These are phyloP conservation scores for Neomorphus geoffroyi DNA, from an alignment of 2,797 vertebrate species.

Conservation along the genomic window DNA sequence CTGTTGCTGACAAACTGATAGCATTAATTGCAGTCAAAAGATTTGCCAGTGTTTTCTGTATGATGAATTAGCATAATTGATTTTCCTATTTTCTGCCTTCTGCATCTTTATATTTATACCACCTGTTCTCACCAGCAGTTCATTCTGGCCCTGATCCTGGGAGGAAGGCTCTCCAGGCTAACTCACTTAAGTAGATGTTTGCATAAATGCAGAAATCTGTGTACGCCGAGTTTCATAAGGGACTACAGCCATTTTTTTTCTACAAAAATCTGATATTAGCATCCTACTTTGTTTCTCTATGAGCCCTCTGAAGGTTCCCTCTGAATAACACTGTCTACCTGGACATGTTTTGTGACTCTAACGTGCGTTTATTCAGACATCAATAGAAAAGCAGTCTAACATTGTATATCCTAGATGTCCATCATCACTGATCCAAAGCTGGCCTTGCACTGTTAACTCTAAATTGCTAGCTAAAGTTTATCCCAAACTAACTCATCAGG, in stretches of 20 bases:
- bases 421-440: background rate
- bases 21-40: constrained; percentile 19
- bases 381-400: background rate
- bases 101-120: background rate
- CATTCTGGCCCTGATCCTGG: background rate
- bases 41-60: background rate
- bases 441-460: background rate
- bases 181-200: background rate
- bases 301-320: background rate
- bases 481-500: background rate
- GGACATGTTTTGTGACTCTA: background rate
- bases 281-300: background rate
- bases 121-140: constrained; percentile 10
- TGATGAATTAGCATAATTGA: background rate
- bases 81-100: constrained; percentile 5
- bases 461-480: background rate
- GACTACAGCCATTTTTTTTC: background rate
- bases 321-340: background rate
- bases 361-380: background rate
- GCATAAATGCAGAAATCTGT: background rate
- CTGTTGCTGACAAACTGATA: background rate
- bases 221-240: background rate
- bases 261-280: background rate
- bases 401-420: background rate
- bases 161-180: background rate